Conservation (phyloP, 2,113 vertebrate genomes). For the Antechinus flavipes region DNA sequence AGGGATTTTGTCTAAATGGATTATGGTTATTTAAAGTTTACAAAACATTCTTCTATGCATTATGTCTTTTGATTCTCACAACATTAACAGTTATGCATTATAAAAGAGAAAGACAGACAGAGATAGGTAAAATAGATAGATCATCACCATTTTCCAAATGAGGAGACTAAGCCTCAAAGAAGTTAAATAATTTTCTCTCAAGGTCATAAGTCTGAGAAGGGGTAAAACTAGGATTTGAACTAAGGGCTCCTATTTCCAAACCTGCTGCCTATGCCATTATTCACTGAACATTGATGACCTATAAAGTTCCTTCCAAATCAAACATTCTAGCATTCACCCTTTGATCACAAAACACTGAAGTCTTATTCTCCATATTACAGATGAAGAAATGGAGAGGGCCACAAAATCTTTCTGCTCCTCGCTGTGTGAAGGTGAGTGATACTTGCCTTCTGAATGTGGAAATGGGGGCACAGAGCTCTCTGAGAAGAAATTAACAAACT, state of each 20-base stretch:
- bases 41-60: not conserved
- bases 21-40: not conserved
- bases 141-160: not conserved
- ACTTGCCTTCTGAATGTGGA: not conserved
- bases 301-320: not conserved
- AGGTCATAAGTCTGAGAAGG: not conserved
- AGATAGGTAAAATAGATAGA: not conserved
- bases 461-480: not conserved
- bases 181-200: not conserved
- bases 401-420: conserved; percentile 9
- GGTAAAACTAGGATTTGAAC: not conserved
- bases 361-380: conserved; percentile 42
- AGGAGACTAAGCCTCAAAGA: not conserved
- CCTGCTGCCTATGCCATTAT: not conserved
- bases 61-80: not conserved
- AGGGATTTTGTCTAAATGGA: not conserved
- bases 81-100: not conserved
- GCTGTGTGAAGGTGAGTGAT: conserved; percentile 57
- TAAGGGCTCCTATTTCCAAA: not conserved
- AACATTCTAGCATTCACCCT: not conserved
- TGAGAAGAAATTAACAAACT: not conserved
- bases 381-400: conserved; percentile 55
- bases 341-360: conserved; percentile 24
- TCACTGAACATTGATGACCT: not conserved
- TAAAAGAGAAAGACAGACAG: not conserved